A percentile compares a stretch with the other conserved stretches of the same genome.
phyloP scores from a whole-genome alignment of 2,113 vertebrate species.

The Jacana jacana region DNA sequence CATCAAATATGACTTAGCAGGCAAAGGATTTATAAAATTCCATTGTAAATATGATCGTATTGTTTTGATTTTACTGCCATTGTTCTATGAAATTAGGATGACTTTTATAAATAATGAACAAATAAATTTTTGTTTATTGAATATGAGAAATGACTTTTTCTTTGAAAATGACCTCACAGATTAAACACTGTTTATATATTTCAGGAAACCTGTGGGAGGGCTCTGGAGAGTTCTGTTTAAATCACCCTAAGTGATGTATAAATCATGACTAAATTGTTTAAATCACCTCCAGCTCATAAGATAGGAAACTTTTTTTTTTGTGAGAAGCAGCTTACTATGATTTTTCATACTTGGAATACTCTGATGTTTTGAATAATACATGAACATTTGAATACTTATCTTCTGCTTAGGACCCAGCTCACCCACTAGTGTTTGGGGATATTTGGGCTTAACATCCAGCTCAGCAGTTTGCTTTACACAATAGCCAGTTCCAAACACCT shows the following conservation, averaged over 20 bases:
- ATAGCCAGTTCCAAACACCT: not conserved
- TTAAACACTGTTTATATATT: not conserved
- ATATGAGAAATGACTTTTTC: not conserved
- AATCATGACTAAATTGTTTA: slow-evolving; percentile 18
- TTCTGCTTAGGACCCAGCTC: not conserved
- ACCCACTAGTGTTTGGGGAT: not conserved
- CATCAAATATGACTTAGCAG: slow-evolving; percentile 1
- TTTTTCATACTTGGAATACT: not conserved
- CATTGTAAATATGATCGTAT: not conserved
- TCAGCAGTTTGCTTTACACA: not conserved
- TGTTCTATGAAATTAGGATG: not conserved
- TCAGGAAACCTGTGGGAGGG: not conserved
- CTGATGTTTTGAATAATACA: not conserved
- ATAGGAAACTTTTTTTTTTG: not conserved
- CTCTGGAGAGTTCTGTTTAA: not conserved
- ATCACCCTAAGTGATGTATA: not conserved
- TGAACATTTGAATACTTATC: not conserved
- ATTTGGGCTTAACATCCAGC: not conserved
- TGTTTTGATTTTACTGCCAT: not conserved
- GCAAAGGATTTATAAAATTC: slow-evolving; percentile 23
- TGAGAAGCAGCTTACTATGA: not conserved
- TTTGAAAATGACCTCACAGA: not conserved
- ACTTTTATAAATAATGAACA: not conserved
- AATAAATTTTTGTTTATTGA: slow-evolving; percentile 5
- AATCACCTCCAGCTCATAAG: not conserved